Base-by-base conservation (phyloP, 2,888 invertebrate species). In the Nomada hirtipes region DNA sequence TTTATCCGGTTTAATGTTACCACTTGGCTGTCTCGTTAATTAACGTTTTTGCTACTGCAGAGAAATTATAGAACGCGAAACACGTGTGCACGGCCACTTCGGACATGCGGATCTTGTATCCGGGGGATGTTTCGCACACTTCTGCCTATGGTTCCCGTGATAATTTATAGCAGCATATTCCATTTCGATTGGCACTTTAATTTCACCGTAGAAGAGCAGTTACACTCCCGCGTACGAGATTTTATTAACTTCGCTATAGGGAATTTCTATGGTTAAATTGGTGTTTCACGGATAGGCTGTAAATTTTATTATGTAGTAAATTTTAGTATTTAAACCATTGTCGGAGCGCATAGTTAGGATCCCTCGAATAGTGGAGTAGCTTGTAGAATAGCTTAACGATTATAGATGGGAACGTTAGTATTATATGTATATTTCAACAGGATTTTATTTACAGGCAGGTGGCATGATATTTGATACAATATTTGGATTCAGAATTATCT, bases 1-100 rank as follows among this genome's bases (percentile, higher is more conserved):
- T 57, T 44, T 63, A 76, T 64, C 63, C 57, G 55, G 63, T 71
- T 76, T 64, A 18, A 72, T 36, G 15, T 50, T 52, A 72, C 57
- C 50, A 64, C 52, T 50, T 64, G 36, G 44, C 29, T 70, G 61
- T 63, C 53, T 55, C 61, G 61, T 75, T 75, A 75, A 75, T 70
- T 75, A 61, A 70, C 61, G 20, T 70, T 75, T 70, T 53, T 75
- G 60, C 60, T 61, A 61, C 60, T 20, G 29, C 29, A 20, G 26
- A 4, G 13, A 18, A 36, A 53, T 18, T 55, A 11, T 55, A 18
- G 13, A 55, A 44, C 26, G 52, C 23, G 15, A 26, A 20, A 47
- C 53, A 52, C 4, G 13, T 20, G 7, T n/a, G 44, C 23, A 11
- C 47, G 4, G 15, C 23, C 11, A 4, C 29, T 2, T 13, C 11